These are phyloP conservation scores for Ophiodon elongatus DNA, from an alignment of 2,113 vertebrate species.

Conservation along the genomic window DNA sequence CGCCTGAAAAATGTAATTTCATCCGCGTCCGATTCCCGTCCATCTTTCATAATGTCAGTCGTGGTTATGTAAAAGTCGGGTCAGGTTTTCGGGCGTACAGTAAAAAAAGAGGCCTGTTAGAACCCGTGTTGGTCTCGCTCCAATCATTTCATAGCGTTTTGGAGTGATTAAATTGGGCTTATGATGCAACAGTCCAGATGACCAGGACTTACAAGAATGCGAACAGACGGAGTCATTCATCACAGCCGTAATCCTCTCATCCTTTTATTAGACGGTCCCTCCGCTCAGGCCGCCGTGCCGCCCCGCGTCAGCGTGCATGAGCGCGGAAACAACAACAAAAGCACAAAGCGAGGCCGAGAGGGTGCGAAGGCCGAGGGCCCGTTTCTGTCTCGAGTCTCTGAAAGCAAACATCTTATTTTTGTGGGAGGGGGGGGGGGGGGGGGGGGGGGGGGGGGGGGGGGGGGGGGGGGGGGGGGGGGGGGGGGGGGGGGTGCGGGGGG, in stretches of 20 bases:
- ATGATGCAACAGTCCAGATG: conserved; percentile 79
- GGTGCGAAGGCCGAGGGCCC: not conserved
- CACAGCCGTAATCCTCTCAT: conserved; percentile 73
- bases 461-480: too few relatives aligned
- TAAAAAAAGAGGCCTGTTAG: conserved; percentile 36
- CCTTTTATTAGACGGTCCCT: conserved; percentile 72
- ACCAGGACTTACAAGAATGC: conserved; percentile 77
- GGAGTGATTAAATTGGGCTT: conserved; percentile 77
- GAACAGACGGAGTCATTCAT: conserved; percentile 75
- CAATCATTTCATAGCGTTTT: conserved; percentile 57
- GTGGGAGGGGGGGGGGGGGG: not conserved
- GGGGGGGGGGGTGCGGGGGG: not conserved
- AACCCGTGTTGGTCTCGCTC: conserved; percentile 16
- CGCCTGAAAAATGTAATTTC: conserved; percentile 37
- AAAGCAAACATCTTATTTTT: conserved; percentile 54
- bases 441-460: too few relatives aligned
- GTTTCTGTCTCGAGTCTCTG: conserved; percentile 57
- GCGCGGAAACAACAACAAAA: not conserved
- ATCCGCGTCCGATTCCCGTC: conserved; percentile 5
- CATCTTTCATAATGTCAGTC: conserved; percentile 33
- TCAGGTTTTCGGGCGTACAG: conserved; percentile 22
- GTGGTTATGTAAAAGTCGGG: conserved; percentile 42
- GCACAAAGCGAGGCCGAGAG: not conserved
- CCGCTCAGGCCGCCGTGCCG: conserved; percentile 27
- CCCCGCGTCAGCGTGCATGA: conserved; percentile 39